Base-by-base conservation (phyloP, 2,888 invertebrate species). In the Drosophila paucipuncta region DNA sequence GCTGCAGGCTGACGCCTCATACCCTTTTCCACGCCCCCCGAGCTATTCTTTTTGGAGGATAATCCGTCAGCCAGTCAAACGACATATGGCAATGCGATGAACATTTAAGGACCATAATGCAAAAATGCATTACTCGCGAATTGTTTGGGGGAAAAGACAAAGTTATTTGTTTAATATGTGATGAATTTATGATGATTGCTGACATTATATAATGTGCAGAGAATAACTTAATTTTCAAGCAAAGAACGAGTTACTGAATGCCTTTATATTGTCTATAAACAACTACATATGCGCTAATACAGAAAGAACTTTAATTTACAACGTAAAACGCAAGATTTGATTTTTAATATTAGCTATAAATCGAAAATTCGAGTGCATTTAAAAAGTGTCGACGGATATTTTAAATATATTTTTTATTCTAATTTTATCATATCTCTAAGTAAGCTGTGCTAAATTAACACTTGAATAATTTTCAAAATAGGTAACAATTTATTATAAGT, bases 21-120 rank as follows among this genome's bases (percentile, higher is more conserved):
- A 13, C 52, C 39, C 37, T n/a, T 25, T 35, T 35, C 41, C 22
- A 37, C n/a, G 33, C 37, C 30, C 30, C 41, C 50, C 37, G 53
- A 54, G 41, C 18, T 28, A 54, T 28, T 52, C 41, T 43, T 28
- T 70, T 65, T 63, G 74, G 55, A 61, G 73, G 61, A 68, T 72
- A 79, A 78, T 78, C 63, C 69, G 75, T 76, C 85, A 71, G 68
- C n/a, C 60, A 66, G 68, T 64, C 73, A 78, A 74, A 39, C 62
- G 58, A 52, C 73, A 74, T 60, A 78, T 72, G 72, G 66, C 79
- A 70, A 55, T 61, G 61, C 47, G 52, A 66, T 71, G 73, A 74
- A 69, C 66, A 68, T 77, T 77, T 74, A 73, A 71, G 59, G 63
- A 73, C 72, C 71, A 53, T 74, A 80, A 82, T 83, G 69, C 65